Base-by-base conservation (phyloP, 2,888 invertebrate genomes). In the Cerastis rubricosa region DNA sequence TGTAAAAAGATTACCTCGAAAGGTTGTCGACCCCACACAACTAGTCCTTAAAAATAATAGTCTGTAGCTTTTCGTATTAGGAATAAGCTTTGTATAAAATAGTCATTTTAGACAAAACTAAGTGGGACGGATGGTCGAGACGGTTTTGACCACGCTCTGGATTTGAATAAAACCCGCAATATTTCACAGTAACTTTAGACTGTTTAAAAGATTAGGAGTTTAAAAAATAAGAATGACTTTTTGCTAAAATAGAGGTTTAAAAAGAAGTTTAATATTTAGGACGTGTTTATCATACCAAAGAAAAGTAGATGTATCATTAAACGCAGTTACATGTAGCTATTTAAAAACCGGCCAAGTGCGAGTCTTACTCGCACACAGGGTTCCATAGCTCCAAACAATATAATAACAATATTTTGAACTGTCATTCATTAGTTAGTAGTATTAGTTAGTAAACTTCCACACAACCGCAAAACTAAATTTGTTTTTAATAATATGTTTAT, bases 71-170 rank as follows among this genome's bases (percentile, higher is more conserved):
- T 63, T 51, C 17, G 17, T 29, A 72, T 45, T 63, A 17, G 8
- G 19, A 12, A 19, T 19, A 78, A 70, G 25, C 43, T 80, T 72
- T 59, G 4, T 57, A 25, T 59, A 45, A 51, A 49, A 65, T 80
- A 14, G 5, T 51, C 22, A 49, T 57, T 65, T 43, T 57, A 49
- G 11, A 45, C 17, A 11, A 22, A 51, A 19, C 25, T 59, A 43
- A 65, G 43, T 22, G 12, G n/a, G 19, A 14, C 1, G 7, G 6
- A 71, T 35, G 29, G n/a, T 22, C 7, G 12, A 29, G 7, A 43
- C 17, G n/a, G 11, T 51, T 78, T 57, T 9, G 1, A 49, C n/a
- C 43, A 57, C 29, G 4, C 7, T 47, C 40, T 14, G 40, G n/a
- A 64, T 71, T 71, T 35, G 4, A 14, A 54, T 43, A 8, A 47